Conservation (phyloP, 1,140 invertebrate genomes). For the Gonatopus flavifemur region DNA sequence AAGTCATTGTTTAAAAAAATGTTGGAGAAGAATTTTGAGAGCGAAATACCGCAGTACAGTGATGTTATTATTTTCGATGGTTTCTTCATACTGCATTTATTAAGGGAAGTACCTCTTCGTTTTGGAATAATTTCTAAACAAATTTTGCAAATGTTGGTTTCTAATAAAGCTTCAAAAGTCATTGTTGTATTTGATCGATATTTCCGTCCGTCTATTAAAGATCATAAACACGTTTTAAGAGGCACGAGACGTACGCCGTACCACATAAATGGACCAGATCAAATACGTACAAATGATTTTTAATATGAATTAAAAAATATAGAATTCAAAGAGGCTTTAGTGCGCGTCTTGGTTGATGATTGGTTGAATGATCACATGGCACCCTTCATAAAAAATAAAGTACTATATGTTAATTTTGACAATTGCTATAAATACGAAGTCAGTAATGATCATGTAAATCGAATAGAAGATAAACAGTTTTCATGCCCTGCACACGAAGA, state of each 20-base stretch:
- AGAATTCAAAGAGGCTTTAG: conserved; percentile 1
- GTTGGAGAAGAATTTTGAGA: neutral
- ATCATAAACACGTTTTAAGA: neutral
- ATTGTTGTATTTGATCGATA: neutral
- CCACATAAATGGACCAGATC: neutral
- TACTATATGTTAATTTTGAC: neutral
- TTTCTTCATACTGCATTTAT: neutral
- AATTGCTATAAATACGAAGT: neutral
- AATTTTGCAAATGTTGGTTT: neutral
- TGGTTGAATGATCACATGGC: conserved; percentile 1
- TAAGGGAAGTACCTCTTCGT: neutral
- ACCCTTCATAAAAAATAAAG: conserved; percentile 1
- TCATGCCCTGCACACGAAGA: neutral
- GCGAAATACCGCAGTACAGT: neutral
- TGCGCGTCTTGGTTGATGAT: neutral
- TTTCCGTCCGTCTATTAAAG: conserved; percentile 1
- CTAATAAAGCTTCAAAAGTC: neutral
- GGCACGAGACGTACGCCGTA: neutral
- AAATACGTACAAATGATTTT: neutral
- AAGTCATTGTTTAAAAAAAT: neutral
- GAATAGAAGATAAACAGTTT: neutral
- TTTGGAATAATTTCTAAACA: neutral
- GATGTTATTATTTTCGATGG: neutral
- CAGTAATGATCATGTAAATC: neutral
- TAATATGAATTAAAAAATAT: conserved; percentile 5